Evolutionary conservation across 2,797 vertebrate species (phyloP), one percentile per base, ranked within the genome.

Genomic region (Rhinatrema bivittatum): DNA sequence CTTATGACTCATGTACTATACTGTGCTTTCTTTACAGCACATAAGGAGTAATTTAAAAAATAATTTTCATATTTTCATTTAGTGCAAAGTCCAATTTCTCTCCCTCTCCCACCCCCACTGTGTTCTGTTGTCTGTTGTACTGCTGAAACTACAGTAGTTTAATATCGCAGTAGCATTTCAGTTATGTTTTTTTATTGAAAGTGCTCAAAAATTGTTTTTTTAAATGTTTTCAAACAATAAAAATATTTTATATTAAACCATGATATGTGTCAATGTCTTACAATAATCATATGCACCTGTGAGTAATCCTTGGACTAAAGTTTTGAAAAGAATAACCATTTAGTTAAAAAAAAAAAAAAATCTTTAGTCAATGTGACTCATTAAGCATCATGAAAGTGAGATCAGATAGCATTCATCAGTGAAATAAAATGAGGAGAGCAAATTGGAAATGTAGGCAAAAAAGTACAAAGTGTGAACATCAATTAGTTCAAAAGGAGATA

Each of bases 161-260:
- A 88, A 88, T 91, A 90, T 96, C 88, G 88, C 90, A 79, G 89
- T 94, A 75, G 86, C 82, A 87, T 89, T 93, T 90, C 85, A 85
- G 81, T 82, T 87, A 72, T 81, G 82, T 90, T 90, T 69, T 94
- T 84, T 87, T 86, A 91, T 87, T 79, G 75, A 85, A 93, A 90
- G 85, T 91, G 87, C 81, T 96, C 82, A 84, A 87, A 86, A 76
- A 86, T 85, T 90, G 84, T 89, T 97, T 91, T 74, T 87, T 94
- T 80, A 87, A 88, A 79, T 89, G 85, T 93, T 88, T 94, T 98
- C 91, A 92, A 87, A 79, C 75, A 93, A 93, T 96, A 97, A 94
- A 95, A 79, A 81, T 85, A 85, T 90, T 99, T 88, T 87, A 68
- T 79, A 81, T 64, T 49, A 69, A 76, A 71, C 57, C 36, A 10